A percentile compares a stretch with the other conserved stretches of the same genome.
phyloP scores from a whole-genome alignment of 2,888 invertebrate species.

The Protophormia terraenovae region DNA sequence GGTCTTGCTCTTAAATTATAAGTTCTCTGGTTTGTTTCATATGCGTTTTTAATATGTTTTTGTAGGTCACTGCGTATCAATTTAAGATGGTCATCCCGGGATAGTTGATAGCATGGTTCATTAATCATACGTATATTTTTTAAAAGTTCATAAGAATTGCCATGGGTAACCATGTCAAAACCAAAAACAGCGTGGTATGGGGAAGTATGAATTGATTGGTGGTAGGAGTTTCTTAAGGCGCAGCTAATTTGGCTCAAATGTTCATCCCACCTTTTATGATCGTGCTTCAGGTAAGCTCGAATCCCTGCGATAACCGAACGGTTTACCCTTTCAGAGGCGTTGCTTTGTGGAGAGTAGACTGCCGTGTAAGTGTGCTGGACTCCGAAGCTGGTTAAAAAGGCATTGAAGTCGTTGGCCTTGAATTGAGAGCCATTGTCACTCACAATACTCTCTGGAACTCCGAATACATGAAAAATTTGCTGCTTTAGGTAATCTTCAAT shows the following conservation, averaged over 20 bases:
- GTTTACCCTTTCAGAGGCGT: not conserved
- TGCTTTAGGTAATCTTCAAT: too few relatives aligned
- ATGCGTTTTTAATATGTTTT: too few relatives aligned
- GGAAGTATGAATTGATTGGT: not conserved
- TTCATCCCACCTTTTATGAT: not conserved
- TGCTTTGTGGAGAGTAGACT: too few relatives aligned
- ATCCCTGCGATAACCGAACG: not conserved
- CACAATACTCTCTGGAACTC: too few relatives aligned
- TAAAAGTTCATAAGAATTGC: not conserved
- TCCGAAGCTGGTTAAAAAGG: too few relatives aligned
- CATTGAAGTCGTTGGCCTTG: too few relatives aligned
- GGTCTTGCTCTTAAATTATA: not conserved
- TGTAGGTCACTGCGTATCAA: not conserved
- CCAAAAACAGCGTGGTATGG: not conserved
- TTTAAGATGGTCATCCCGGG: not conserved
- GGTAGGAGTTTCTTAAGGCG: not conserved
- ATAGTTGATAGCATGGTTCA: not conserved
- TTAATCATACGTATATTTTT: not conserved
- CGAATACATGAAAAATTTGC: too few relatives aligned
- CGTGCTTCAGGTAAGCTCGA: not conserved
- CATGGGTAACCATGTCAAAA: not conserved
- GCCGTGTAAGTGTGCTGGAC: too few relatives aligned
- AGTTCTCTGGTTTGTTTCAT: not conserved
- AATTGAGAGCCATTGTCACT: too few relatives aligned
- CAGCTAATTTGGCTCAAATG: not conserved